Base-by-base conservation (phyloP, 2,113 vertebrate genomes). In the Cynocephalus volans region DNA sequence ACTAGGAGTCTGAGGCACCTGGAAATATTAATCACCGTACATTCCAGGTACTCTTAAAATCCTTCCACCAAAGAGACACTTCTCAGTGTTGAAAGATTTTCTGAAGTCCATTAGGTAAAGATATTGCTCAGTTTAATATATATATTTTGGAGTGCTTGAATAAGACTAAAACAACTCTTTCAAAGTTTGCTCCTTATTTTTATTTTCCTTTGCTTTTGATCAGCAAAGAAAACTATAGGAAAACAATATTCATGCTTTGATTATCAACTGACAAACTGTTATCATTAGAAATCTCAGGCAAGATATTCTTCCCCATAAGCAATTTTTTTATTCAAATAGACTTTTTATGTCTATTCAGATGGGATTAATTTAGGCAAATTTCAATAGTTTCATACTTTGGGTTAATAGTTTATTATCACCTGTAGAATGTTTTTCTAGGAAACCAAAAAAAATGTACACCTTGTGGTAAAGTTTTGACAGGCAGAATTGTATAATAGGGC, bases 161-260 rank as follows among this genome's bases (percentile, higher is more conserved):
- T 31, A 91, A 91, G 58, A 92, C 82, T 64, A 56, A 84, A 73
- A 75, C 62, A 83, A 62, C 17, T 56, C 83, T 94, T 77, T 91
- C 60, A 75, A 56, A 90, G 84, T n/a, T 60, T 88, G n/a, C 72
- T 86, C 58, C 88, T 17, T 58, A 52, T 62, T 96, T 77, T 95
- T 56, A 64, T 87, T 23, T 87, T 65, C 67, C 54, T 93, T 77
- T 95, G 95, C 52, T 65, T 96, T 93, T 96, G 54, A 67, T 97
- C 64, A 96, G 73, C 56, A 85, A 88, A 92, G 87, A 90, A 95
- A 83, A 76, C 75, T 28, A 79, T 2, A 84, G 28, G 62, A 69
- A 91, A 95, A 33, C 9, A 75, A 31, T 87, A 73, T 36, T 70
- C n/a, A 84, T 88, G 73, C 60, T 90, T 91, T 86, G 69, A 82